These are phyloP conservation scores for Propithecus coquereli DNA, from an alignment of 2,113 vertebrate genomes.

Conservation along the genomic window DNA sequence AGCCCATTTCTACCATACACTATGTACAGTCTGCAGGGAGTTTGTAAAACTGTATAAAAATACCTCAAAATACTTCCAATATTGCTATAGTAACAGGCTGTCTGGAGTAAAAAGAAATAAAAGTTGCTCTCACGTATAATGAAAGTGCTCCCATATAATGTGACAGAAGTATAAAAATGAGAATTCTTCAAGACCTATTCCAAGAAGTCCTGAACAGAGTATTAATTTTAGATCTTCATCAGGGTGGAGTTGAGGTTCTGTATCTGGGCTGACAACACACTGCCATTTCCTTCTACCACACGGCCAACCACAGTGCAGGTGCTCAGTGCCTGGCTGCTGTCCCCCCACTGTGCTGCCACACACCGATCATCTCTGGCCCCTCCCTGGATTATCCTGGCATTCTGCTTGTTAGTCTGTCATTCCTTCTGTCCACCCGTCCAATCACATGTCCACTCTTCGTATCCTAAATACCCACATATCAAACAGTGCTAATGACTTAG, in stretches of 20 bases:
- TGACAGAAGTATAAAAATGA: neutral
- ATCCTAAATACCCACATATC: neutral
- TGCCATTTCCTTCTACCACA: neutral
- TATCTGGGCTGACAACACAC: accelerated
- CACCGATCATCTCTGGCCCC: accelerated
- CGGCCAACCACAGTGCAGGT: neutral
- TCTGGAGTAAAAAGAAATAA: neutral
- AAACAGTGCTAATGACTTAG: neutral
- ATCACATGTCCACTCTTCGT: accelerated
- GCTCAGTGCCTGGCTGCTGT: accelerated
- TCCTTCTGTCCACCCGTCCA: neutral
- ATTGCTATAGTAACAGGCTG: conserved; percentile 40
- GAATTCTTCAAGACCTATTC: neutral
- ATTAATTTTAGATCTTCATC: neutral
- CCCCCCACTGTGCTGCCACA: neutral
- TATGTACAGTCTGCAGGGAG: neutral
- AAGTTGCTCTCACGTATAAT: neutral
- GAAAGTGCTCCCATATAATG: neutral
- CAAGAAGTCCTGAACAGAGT: neutral
- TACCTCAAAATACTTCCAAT: conserved; percentile 16
- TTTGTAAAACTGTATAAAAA: conserved; percentile 29
- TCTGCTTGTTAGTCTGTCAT: neutral
- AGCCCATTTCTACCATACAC: neutral
- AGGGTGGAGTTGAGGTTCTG: neutral
- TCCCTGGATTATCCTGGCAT: neutral